These are phyloP conservation scores for Gila orcuttii DNA, from an alignment of 2,113 vertebrate genomes.

Conservation along the genomic window DNA sequence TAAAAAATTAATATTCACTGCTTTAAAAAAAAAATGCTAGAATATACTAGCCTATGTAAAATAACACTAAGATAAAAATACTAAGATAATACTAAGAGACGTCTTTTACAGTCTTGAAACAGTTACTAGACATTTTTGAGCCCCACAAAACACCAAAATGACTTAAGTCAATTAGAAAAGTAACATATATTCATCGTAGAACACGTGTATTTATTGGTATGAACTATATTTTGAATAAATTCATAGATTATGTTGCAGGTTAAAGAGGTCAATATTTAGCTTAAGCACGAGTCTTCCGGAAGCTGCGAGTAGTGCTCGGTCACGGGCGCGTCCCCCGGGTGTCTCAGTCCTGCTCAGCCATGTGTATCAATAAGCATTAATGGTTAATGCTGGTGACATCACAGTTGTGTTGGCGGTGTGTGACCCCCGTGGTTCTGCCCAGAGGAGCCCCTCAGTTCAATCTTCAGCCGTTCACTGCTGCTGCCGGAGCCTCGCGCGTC, in stretches of 20 bases:
- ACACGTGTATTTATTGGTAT: neutral
- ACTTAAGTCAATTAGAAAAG: neutral
- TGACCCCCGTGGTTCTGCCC: slow-evolving; percentile 72
- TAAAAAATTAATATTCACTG: neutral
- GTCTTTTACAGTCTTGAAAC: neutral
- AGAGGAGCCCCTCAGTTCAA: slow-evolving; percentile 52
- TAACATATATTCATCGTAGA: neutral
- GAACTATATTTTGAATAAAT: neutral
- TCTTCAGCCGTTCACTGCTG: slow-evolving; percentile 12
- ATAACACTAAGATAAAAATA: neutral
- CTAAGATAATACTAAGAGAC: no score
- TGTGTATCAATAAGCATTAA: slow-evolving; percentile 68
- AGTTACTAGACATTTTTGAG: neutral
- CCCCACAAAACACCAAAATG: neutral
- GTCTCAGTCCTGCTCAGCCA: slow-evolving; percentile 58
- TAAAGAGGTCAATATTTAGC: neutral
- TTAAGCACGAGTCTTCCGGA: neutral
- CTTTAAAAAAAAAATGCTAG: neutral
- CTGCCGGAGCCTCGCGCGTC: slow-evolving; percentile 25
- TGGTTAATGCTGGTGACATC: slow-evolving; percentile 72
- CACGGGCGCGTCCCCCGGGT: slow-evolving; percentile 34
- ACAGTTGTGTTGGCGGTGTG: slow-evolving; percentile 64
- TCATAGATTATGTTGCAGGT: neutral
- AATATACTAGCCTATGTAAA: neutral
- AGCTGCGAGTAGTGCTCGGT: slow-evolving; percentile 34